Conservation (phyloP, 2,888 invertebrate genomes). For the Neocrepidodera transversa region DNA sequence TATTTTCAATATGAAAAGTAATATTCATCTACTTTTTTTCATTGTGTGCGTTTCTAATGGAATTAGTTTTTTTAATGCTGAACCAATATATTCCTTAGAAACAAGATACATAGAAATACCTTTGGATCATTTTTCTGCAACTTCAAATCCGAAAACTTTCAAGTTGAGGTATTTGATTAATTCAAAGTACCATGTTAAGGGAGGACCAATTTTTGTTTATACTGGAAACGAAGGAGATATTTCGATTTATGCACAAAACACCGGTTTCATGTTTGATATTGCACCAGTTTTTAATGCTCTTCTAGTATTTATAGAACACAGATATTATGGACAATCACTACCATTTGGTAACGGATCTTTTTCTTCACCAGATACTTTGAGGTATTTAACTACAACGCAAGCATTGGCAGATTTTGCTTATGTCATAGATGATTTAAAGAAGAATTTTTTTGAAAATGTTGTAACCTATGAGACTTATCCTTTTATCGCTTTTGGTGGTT, state of each 20-base stretch:
- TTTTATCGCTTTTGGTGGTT: constrained; percentile 85
- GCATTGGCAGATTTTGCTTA: constrained; percentile 93
- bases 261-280: constrained; percentile 93
- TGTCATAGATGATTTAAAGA: constrained; percentile 71
- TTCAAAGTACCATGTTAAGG: constrained; percentile 72
- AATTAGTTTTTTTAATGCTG: no score
- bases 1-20: no score
- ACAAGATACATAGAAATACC: constrained; percentile 68
- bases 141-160: constrained; percentile 72
- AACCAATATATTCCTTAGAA: constrained; percentile 24
- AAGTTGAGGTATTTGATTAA: constrained; percentile 82
- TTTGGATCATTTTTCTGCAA: constrained; percentile 86
- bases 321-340: constrained; percentile 90
- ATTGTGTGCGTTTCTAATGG: no score
- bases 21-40: no score
- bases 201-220: constrained; percentile 89
- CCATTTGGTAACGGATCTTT: constrained; percentile 86
- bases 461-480: constrained; percentile 65
- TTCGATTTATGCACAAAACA: constrained; percentile 85
- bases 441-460: constrained; percentile 39
- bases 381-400: constrained; percentile 79
- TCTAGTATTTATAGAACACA: constrained; percentile 91
- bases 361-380: constrained; percentile 69
- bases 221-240: constrained; percentile 97
- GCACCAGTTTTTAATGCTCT: constrained; percentile 81